A percentile compares a stretch with the other conserved stretches of the same genome.
Evolutionary conservation across 2,113 vertebrate species (phyloP).

Genomic region (Manacus vitellinus): DNA sequence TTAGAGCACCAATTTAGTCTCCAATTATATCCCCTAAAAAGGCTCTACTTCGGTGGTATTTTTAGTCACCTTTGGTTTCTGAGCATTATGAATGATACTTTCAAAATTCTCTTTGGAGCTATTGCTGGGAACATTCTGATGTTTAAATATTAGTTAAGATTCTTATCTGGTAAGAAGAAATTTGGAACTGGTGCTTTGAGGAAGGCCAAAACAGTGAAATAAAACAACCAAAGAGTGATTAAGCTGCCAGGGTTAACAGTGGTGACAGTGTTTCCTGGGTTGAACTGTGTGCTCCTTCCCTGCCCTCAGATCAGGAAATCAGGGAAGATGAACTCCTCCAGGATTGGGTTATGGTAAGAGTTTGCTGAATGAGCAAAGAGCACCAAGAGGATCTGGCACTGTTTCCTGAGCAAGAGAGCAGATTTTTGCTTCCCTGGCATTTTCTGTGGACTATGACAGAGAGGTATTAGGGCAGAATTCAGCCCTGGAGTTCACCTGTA

Average conservation of each 20-base stretch:
- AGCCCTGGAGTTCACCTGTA: neutral
- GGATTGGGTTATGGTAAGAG: neutral
- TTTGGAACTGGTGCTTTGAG: neutral
- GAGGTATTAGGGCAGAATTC: neutral
- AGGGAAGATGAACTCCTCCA: neutral
- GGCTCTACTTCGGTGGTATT: neutral
- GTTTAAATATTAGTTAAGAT: neutral
- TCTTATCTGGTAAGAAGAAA: neutral
- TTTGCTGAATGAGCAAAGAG: neutral
- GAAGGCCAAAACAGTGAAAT: neutral
- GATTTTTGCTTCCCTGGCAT: neutral
- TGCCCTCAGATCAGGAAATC: neutral
- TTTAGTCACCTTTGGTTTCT: neutral
- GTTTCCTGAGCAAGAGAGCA: neutral
- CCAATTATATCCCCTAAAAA: neutral
- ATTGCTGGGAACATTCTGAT: neutral
- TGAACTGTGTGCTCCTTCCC: neutral
- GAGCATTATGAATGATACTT: neutral
- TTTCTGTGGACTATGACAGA: neutral
- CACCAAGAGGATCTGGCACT: neutral
- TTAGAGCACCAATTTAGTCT: neutral
- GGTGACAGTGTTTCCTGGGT: neutral
- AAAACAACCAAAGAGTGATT: neutral
- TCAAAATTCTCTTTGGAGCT: neutral
- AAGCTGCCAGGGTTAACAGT: neutral